Conservation (phyloP, 2,113 vertebrate species). For the Poeciliopsis turrubarensis region DNA sequence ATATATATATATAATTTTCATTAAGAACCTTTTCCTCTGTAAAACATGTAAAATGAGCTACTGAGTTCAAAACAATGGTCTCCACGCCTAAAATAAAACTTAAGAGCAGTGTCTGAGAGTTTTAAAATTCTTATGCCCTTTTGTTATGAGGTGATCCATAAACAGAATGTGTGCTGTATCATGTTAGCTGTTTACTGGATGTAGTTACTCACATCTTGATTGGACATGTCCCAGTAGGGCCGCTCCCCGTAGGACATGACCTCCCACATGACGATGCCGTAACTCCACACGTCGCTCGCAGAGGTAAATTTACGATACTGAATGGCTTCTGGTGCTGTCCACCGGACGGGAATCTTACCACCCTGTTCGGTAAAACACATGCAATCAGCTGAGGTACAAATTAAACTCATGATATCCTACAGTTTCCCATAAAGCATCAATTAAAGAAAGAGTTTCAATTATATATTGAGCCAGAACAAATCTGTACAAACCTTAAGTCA, state of each 20-base stretch:
- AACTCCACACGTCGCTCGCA: constrained; percentile 97
- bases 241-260: constrained; percentile 98
- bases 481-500: neutral
- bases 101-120: neutral
- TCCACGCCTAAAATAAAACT: neutral
- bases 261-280: constrained; percentile 99
- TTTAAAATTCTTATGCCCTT: neutral
- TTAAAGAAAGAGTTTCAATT: constrained; percentile 34
- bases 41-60: neutral
- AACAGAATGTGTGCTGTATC: neutral
- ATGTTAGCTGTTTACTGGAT: neutral
- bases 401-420: constrained; percentile 63
- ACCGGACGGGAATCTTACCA: constrained; percentile 97
- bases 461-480: constrained; percentile 15
- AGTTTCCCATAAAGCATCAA: constrained; percentile 64
- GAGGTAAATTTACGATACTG: constrained; percentile 99
- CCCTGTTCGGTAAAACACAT: constrained; percentile 82
- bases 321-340: constrained; percentile 97
- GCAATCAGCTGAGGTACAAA: constrained; percentile 65
- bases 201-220: constrained; percentile 92
- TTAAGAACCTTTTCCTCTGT: neutral
- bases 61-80: too few species aligned
- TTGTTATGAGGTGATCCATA: neutral
- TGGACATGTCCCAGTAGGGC: constrained; percentile 99
- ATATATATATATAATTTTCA: too few species aligned